phyloP scores from a whole-genome alignment of 2,888 invertebrate genomes.

The Drosophila aldrichi region DNA sequence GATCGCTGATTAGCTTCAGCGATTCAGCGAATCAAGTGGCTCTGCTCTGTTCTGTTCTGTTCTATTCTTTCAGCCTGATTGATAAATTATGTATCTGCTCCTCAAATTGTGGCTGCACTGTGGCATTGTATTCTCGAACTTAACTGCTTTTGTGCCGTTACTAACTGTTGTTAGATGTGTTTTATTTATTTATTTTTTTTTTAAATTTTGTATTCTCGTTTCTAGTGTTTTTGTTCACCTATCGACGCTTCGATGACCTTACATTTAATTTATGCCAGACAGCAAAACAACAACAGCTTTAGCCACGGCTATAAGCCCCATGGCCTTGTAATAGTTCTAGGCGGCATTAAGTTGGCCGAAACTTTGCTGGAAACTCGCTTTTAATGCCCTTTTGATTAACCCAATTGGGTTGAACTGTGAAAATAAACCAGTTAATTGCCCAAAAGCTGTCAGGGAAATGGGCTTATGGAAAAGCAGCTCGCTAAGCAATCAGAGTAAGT shows the following conservation, averaged over 20 bases:
- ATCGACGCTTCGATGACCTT: conserved; percentile 68
- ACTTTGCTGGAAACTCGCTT: conserved; percentile 22
- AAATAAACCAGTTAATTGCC: background rate
- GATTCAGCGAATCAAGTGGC: background rate
- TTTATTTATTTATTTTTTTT: conserved; percentile 34
- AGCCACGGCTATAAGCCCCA: conserved; percentile 40
- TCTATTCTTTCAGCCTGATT: conserved; percentile 22
- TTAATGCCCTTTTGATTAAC: conserved; percentile 19
- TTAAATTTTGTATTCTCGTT: background rate
- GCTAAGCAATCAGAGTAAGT: background rate
- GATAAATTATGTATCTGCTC: conserved; percentile 28
- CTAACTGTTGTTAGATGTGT: conserved; percentile 66
- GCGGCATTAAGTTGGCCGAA: conserved; percentile 31
- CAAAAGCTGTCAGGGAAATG: background rate
- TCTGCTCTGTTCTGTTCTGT: background rate
- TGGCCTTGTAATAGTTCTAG: conserved; percentile 74
- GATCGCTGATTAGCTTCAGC: conserved; percentile 29
- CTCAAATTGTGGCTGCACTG: conserved; percentile 16
- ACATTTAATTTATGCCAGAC: conserved; percentile 70
- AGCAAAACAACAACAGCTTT: conserved; percentile 24
- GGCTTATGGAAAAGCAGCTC: background rate
- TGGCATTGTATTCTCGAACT: conserved; percentile 57
- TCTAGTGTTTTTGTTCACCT: conserved; percentile 43
- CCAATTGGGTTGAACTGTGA: background rate
- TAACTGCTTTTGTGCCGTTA: conserved; percentile 77